A percentile compares a stretch with the other conserved stretches of the same genome.
Evolutionary conservation across 2,888 invertebrate species (phyloP).

Genomic region (Agrilus cyanescens): DNA sequence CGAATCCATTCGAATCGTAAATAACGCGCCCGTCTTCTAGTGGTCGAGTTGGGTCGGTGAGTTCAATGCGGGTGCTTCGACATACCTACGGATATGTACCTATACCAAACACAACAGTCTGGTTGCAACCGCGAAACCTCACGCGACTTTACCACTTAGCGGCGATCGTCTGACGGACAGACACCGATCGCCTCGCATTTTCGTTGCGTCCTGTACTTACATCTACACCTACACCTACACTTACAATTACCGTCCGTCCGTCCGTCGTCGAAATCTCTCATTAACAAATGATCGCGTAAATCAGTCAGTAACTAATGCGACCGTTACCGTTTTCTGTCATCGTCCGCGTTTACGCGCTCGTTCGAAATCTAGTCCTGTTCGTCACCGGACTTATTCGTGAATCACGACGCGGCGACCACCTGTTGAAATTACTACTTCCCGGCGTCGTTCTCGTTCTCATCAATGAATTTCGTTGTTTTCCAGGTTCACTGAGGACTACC

Average conservation of each 20-base stretch:
- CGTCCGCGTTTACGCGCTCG: too few relatives aligned
- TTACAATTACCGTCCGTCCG: neutral
- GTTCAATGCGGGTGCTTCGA: conserved; percentile 22
- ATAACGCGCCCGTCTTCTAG: conserved; percentile 21
- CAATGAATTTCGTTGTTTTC: too few relatives aligned
- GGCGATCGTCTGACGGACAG: neutral
- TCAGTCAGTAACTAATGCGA: too few relatives aligned
- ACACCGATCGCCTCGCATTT: neutral
- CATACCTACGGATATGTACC: neutral
- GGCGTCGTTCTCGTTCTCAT: too few relatives aligned
- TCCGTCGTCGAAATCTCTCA: neutral
- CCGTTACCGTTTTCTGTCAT: too few relatives aligned
- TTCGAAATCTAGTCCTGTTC: too few relatives aligned
- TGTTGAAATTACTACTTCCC: conserved; percentile 5
- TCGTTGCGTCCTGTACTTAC: neutral
- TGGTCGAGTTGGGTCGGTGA: conserved; percentile 22
- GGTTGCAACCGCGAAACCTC: conserved; percentile 23
- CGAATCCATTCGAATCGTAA: conserved; percentile 22
- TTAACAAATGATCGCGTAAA: too few relatives aligned
- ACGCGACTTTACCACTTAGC: conserved; percentile 20
- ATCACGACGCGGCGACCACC: conserved; percentile 5
- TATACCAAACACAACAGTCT: conserved; percentile 16
- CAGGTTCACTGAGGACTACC: too few relatives aligned
- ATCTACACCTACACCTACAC: too few relatives aligned
- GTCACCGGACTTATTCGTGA: too few relatives aligned